Evolutionary conservation across 2,888 invertebrate species (phyloP).

Genomic region (Rhaphigaster nebulosa): DNA sequence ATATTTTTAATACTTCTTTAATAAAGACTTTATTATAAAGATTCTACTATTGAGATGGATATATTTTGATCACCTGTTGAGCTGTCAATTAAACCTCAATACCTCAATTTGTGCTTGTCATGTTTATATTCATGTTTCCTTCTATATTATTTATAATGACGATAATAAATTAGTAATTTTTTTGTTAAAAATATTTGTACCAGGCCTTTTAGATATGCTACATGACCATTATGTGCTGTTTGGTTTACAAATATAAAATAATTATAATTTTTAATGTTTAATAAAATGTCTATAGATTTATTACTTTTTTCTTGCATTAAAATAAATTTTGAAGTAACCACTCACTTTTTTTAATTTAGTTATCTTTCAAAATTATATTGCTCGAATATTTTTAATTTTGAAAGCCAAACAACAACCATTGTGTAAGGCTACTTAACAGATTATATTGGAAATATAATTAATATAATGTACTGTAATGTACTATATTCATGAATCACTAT

Average conservation of each 20-base stretch:
- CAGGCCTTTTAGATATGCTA: not conserved
- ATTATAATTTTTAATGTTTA: not conserved
- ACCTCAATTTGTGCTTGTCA: not conserved
- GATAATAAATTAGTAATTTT: not conserved
- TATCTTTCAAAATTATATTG: not conserved
- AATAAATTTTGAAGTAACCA: not conserved
- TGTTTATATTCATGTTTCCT: not conserved
- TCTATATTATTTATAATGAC: not conserved
- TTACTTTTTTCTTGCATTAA: not conserved
- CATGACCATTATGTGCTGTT: not conserved
- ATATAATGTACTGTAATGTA: not conserved
- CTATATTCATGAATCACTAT: not conserved
- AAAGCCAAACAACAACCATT: not conserved
- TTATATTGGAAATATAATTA: not conserved
- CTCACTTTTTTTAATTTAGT: not conserved
- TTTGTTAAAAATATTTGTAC: not conserved
- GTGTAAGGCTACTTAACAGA: not conserved
- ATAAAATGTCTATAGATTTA: not conserved
- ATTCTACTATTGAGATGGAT: not conserved
- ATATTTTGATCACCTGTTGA: not conserved
- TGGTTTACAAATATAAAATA: not conserved
- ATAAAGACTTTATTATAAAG: not conserved
- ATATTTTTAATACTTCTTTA: not conserved
- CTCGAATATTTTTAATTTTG: not conserved
- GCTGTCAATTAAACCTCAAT: not conserved